A percentile compares a stretch with the other conserved stretches of the same genome.
phyloP scores from a whole-genome alignment of 1,140 invertebrate genomes.

The Drosophila mayri region DNA sequence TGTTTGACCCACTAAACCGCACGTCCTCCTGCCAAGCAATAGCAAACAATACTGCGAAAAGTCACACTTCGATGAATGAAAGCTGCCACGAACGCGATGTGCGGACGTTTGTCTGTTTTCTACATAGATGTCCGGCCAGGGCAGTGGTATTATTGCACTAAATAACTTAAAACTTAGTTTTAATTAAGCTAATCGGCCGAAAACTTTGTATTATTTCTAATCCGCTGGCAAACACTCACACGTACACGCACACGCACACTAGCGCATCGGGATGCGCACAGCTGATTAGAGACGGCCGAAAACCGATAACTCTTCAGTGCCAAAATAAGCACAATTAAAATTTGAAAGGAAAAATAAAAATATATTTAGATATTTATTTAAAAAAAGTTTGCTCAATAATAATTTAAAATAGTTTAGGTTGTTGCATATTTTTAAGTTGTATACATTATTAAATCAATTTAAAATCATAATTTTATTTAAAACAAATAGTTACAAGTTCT shows the following conservation, averaged over 20 bases:
- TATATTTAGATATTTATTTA: neutral
- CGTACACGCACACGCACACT: conserved; percentile 31
- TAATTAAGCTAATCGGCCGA: conserved; percentile 33
- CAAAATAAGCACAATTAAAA: neutral
- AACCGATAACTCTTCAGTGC: conserved; percentile 8
- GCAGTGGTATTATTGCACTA: conserved; percentile 28
- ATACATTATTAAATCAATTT: too few relatives aligned
- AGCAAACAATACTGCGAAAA: conserved; percentile 63
- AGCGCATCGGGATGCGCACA: conserved; percentile 23
- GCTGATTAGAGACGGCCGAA: conserved; percentile 53
- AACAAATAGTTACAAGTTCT: too few relatives aligned
- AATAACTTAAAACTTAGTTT: conserved; percentile 49
- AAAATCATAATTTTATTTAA: too few relatives aligned
- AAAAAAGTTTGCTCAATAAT: too few relatives aligned
- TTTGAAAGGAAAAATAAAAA: neutral
- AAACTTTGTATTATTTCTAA: conserved; percentile 50
- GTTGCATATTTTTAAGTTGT: too few relatives aligned
- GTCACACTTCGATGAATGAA: conserved; percentile 61
- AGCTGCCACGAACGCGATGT: conserved; percentile 14
- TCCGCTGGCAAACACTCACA: conserved; percentile 33
- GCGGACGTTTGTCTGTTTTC: neutral
- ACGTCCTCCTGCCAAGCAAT: conserved; percentile 49
- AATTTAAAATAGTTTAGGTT: too few relatives aligned
- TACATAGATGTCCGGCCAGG: neutral
- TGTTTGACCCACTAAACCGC: conserved; percentile 22